These are phyloP conservation scores for Latrodectus elegans DNA, from an alignment of 2,888 invertebrate species.

Conservation along the genomic window DNA sequence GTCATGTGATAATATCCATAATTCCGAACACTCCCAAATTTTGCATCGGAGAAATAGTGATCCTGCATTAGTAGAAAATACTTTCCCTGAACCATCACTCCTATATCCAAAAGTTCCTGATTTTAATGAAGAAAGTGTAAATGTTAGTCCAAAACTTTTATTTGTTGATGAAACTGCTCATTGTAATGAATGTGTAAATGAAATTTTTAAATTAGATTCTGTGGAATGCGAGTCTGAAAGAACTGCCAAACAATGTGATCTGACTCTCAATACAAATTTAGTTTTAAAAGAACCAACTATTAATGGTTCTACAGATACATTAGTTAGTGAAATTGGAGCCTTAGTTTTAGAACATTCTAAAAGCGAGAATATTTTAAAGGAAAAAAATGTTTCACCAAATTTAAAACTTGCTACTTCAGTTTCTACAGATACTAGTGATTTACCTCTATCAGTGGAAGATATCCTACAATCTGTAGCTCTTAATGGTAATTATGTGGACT, in stretches of 20 bases:
- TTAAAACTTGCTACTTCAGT: constrained; percentile 70
- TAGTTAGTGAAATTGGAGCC: constrained; percentile 73
- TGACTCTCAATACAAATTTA: constrained; percentile 23
- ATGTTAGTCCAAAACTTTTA: not conserved
- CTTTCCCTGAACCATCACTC: constrained; percentile 12
- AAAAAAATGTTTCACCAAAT: not conserved
- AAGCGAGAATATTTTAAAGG: constrained; percentile 8
- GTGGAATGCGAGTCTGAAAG: constrained; percentile 12
- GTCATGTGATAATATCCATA: constrained; percentile 88
- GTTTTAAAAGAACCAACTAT: constrained; percentile 71
- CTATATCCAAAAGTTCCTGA: constrained; percentile 24
- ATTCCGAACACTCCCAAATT: constrained; percentile 78
- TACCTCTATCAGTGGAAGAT: constrained; percentile 12
- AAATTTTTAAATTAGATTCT: not conserved
- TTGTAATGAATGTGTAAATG: not conserved
- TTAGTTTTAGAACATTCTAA: constrained; percentile 18
- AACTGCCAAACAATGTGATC: constrained; percentile 11
- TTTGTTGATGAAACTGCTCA: not conserved
- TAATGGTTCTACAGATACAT: constrained; percentile 79
- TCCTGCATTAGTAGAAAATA: constrained; percentile 84
- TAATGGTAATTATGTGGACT: constrained; percentile 6
- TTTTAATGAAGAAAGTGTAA: not conserved
- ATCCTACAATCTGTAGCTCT: constrained; percentile 22
- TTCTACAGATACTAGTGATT: constrained; percentile 75
- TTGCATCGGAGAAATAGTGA: constrained; percentile 86